Conservation (phyloP, 2,888 invertebrate species). For the Chrysodeixis includens region DNA sequence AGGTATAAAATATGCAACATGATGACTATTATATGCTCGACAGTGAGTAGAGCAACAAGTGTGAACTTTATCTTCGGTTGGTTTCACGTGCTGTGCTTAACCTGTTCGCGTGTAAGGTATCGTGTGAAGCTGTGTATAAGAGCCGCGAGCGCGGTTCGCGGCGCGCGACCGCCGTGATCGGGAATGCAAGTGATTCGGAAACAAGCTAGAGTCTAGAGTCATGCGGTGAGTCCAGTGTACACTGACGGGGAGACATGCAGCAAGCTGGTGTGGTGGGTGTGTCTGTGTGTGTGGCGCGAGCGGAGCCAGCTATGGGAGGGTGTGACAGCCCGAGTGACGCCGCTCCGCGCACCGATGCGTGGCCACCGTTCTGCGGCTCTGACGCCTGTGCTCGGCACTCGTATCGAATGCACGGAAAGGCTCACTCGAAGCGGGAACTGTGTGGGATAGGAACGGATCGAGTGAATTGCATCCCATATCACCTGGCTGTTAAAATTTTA, state of each 20-base stretch:
- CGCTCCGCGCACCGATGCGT: constrained; percentile 71
- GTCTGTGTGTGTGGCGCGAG: constrained; percentile 85
- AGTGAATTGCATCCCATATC: constrained; percentile 89
- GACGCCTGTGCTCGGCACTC: constrained; percentile 41
- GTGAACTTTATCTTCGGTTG: constrained; percentile 71
- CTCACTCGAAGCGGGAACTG: constrained; percentile 76
- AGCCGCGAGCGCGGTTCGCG: constrained; percentile 74
- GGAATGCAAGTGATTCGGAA: constrained; percentile 87
- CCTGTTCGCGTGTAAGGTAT: constrained; percentile 86
- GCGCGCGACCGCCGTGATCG: constrained; percentile 84
- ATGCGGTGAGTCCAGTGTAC: constrained; percentile 85
- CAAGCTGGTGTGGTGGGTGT: constrained; percentile 77
- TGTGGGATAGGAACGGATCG: constrained; percentile 81
- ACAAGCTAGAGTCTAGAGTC: constrained; percentile 82
- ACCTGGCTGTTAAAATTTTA: constrained; percentile 88
- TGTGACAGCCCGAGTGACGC: constrained; percentile 75
- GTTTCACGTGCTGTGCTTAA: constrained; percentile 83
- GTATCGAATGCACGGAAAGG: constrained; percentile 73
- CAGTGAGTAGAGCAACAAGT: constrained; percentile 80
- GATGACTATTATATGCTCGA: constrained; percentile 83
- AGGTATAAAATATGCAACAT: constrained; percentile 89
- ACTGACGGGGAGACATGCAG: constrained; percentile 83
- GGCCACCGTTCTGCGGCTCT: constrained; percentile 39
- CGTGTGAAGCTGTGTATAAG: constrained; percentile 85
- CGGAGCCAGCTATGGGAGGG: constrained; percentile 86